Percentiles rank a stretch among this genome's conserved stretches.
Evolutionary conservation across 2,888 invertebrate species (phyloP).

Genomic region (Latrodectus hesperus): DNA sequence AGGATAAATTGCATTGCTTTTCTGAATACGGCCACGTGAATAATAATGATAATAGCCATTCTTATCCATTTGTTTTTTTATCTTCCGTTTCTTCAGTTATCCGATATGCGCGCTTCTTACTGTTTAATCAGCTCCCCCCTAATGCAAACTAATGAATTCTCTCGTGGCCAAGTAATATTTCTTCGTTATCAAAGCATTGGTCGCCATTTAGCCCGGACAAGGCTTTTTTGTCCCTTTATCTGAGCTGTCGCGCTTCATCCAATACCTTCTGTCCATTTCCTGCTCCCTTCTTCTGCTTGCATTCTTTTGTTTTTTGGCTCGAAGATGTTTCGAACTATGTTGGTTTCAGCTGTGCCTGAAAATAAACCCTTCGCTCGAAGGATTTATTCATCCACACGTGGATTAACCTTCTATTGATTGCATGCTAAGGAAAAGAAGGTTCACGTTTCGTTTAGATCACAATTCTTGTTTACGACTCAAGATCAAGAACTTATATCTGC

Average conservation of each 20-base stretch:
- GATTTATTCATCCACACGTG: too few relatives aligned
- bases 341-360: too few relatives aligned
- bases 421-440: too few relatives aligned
- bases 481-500: too few relatives aligned
- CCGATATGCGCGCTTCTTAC: neutral
- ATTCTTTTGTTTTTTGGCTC: too few relatives aligned
- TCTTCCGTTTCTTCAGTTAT: neutral
- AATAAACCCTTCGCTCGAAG: too few relatives aligned
- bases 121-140: constrained; percentile 1
- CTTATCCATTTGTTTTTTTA: neutral
- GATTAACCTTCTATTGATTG: too few relatives aligned
- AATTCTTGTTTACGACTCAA: too few relatives aligned
- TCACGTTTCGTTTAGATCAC: too few relatives aligned
- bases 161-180: neutral
- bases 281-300: neutral
- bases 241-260: neutral
- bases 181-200: constrained; percentile 17
- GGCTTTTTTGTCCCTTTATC: neutral
- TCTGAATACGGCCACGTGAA: neutral
- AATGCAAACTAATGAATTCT: constrained; percentile 35
- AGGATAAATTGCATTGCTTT: too few relatives aligned
- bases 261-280: constrained; percentile 1
- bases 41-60: neutral
- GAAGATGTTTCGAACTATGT: too few relatives aligned
- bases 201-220: neutral